phyloP scores from a whole-genome alignment of 2,113 vertebrate species.

The Centrocercus urophasianus region DNA sequence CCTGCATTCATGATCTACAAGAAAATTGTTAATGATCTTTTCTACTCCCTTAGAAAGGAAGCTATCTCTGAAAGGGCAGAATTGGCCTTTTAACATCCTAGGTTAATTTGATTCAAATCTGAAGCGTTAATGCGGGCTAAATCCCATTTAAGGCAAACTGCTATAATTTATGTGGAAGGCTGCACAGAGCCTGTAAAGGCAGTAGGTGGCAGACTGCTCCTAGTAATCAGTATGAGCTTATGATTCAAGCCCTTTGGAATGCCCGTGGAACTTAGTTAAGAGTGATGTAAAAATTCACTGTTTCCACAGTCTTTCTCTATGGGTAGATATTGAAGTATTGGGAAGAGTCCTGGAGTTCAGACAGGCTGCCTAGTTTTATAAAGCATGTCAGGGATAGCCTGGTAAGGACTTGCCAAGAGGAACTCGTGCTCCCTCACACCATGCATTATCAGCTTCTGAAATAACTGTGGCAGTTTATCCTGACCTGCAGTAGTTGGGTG shows the following conservation, averaged over 20 bases:
- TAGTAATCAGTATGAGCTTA: background rate
- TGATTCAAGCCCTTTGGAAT: background rate
- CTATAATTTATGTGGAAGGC: background rate
- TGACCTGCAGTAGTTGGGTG: background rate
- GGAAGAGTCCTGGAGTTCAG: background rate
- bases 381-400: background rate
- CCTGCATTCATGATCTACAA: background rate
- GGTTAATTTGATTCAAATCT: background rate
- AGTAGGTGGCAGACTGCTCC: slow-evolving; percentile 68
- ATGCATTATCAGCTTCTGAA: background rate
- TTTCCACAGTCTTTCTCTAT: background rate
- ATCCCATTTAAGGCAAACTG: background rate
- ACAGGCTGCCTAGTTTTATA: background rate
- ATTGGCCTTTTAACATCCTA: background rate
- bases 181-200: background rate
- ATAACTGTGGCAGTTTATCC: background rate
- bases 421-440: background rate
- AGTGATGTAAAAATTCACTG: background rate
- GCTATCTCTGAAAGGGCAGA: background rate
- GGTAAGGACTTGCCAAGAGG: background rate
- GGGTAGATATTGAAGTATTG: background rate
- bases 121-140: background rate
- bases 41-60: background rate
- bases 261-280: background rate
- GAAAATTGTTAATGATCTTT: background rate